Evolutionary conservation across 2,797 vertebrate species (phyloP).

Genomic region (Crenichthys baileyi): DNA sequence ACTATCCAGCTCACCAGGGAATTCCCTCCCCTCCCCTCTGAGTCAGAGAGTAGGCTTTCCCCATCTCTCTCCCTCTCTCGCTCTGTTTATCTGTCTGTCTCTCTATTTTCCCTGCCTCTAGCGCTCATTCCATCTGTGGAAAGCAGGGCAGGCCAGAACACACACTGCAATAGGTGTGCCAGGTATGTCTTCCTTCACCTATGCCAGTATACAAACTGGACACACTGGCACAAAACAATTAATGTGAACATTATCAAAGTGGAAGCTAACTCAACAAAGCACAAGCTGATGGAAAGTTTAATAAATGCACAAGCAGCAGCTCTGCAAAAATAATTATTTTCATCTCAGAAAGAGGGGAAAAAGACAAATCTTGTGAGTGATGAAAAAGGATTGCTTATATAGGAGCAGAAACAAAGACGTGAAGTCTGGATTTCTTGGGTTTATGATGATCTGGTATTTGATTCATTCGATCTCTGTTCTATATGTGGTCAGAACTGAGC

Average conservation of each 20-base stretch:
- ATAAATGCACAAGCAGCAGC: constrained; percentile 32
- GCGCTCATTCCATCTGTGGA: constrained; percentile 71
- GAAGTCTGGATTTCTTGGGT: constrained; percentile 13
- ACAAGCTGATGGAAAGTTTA: constrained; percentile 57
- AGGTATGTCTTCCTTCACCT: constrained; percentile 73
- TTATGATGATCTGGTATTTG: constrained; percentile 44
- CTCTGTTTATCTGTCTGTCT: constrained; percentile 53
- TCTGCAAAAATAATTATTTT: constrained; percentile 16
- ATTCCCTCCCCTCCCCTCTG: constrained; percentile 87
- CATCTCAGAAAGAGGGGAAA: constrained; percentile 18
- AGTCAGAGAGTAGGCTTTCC: constrained; percentile 87
- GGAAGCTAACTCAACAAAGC: constrained; percentile 42
- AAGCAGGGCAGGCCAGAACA: constrained; percentile 79
- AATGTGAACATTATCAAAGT: constrained; percentile 50
- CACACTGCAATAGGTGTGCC: constrained; percentile 76
- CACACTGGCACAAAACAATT: constrained; percentile 50
- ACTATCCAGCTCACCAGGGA: constrained; percentile 90
- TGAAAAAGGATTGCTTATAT: constrained; percentile 54
- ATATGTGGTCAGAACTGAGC: constrained; percentile 26
- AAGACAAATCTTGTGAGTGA: constrained; percentile 28
- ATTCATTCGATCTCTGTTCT: constrained; percentile 27
- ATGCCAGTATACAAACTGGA: constrained; percentile 64
- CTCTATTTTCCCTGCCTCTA: constrained; percentile 72
- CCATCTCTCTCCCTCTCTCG: constrained; percentile 73
- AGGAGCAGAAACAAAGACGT: constrained; percentile 34